Percentiles rank a stretch among this genome's conserved stretches.
Evolutionary conservation across 2,113 vertebrate species (phyloP).

Genomic region (Alligator sinensis): DNA sequence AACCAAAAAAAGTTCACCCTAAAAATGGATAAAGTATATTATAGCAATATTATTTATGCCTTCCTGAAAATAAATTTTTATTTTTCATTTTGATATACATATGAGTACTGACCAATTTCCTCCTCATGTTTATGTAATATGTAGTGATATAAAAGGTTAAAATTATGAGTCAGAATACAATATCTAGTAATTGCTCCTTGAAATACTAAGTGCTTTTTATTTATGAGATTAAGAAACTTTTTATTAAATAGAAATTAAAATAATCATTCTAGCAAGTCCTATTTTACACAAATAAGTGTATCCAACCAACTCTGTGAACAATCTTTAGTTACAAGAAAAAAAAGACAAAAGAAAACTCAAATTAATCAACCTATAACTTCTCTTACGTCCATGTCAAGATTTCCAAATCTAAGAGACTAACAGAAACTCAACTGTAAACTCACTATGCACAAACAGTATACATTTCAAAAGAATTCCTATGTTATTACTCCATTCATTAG

Average conservation of each 20-base stretch:
- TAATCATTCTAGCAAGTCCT: background rate
- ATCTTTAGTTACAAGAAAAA: background rate
- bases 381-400: background rate
- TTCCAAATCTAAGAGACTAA: background rate
- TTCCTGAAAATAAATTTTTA: background rate
- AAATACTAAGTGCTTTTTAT: background rate
- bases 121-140: background rate
- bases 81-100: background rate
- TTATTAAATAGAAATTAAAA: background rate
- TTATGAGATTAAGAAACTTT: background rate
- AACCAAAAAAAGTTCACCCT: background rate
- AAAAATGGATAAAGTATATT: background rate
- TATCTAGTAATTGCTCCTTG: background rate
- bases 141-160: background rate
- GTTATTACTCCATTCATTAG: background rate
- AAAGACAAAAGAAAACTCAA: background rate
- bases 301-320: background rate
- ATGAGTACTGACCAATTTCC: background rate
- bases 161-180: background rate
- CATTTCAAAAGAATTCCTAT: background rate
- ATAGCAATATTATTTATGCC: background rate
- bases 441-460: background rate
- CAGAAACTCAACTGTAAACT: background rate
- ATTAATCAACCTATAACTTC: background rate
- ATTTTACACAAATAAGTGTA: background rate